These are phyloP conservation scores for Megaleporinus macrocephalus DNA, from an alignment of 2,113 vertebrate species.

Conservation along the genomic window DNA sequence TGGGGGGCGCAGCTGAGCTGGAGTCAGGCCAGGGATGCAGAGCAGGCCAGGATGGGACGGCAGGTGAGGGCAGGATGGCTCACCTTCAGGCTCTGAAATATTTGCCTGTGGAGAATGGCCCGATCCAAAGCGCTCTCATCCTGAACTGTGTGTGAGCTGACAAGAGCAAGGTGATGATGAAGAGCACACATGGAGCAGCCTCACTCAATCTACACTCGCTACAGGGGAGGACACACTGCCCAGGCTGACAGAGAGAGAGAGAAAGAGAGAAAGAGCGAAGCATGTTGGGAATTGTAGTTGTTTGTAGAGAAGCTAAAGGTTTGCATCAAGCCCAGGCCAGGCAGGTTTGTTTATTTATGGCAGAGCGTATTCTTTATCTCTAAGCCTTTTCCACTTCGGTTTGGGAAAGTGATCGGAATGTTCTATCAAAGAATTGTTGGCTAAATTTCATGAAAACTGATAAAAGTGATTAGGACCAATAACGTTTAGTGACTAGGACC, in stretches of 20 bases:
- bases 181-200: not conserved
- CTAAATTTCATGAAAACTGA: too few species aligned
- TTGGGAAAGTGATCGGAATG: not conserved
- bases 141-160: slow-evolving; percentile 31
- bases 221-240: slow-evolving; percentile 5
- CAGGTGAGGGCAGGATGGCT: slow-evolving; percentile 26
- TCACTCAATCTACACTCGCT: not conserved
- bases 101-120: not conserved
- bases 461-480: too few species aligned
- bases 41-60: not conserved
- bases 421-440: too few species aligned
- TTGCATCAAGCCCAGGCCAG: too few species aligned
- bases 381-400: not conserved
- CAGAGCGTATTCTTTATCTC: not conserved
- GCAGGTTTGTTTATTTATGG: too few species aligned
- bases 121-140: not conserved
- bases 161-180: slow-evolving; percentile 10
- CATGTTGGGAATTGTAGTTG: not conserved
- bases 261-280: not conserved
- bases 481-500: too few species aligned
- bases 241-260: not conserved
- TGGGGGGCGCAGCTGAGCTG: slow-evolving; percentile 33
- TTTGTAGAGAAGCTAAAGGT: not conserved
- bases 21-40: slow-evolving; percentile 26
- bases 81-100: slow-evolving; percentile 30